Evolutionary conservation across 1,140 invertebrate species (phyloP), one percentile per base, ranked within the genome.

Genomic region (Gryon sp.): DNA sequence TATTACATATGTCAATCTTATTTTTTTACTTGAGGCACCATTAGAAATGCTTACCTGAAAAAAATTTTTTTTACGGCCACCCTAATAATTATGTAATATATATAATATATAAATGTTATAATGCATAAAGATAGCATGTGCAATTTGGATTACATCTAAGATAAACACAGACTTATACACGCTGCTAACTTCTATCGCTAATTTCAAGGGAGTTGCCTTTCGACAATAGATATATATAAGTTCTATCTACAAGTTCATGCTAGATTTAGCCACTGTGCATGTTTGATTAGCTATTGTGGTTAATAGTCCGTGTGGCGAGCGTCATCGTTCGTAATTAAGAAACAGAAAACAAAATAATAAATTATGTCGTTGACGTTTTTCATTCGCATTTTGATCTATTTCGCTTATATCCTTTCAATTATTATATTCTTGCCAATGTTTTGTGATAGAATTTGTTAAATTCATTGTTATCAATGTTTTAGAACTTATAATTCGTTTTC

Each of bases 61-160:
- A n/a, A n/a, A n/a, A n/a, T n/a, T n/a, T n/a, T n/a, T n/a, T n/a
- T n/a, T n/a, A n/a, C n/a, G n/a, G n/a, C n/a, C n/a, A n/a, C n/a
- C n/a, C n/a, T n/a, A n/a, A n/a, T n/a, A 40, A 18, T 18, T 24
- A 4, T 32, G 30, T n/a, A n/a, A 50, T 63, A 62, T 59, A 60
- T 50, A 59, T 50, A 46, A 53, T 52, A 77, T 60, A 83, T 86
- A 78, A 77, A n/a, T n/a, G n/a, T n/a, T n/a, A 83, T 63, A 81
- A 86, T 83, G 76, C 82, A 82, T 84, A 84, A 82, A 80, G 32
- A 81, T 75, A 86, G 78, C 82, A 81, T 85, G 83, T 87, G 85
- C 86, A 88, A 77, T n/a, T 79, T 60, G 73, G 32, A 59, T 69
- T 57, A 87, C 85, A 86, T 87, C 83, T 87, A 87, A 85, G 74